These are phyloP conservation scores for Drosophila lacteicornis DNA, from an alignment of 1,140 invertebrate genomes.

Conservation along the genomic window DNA sequence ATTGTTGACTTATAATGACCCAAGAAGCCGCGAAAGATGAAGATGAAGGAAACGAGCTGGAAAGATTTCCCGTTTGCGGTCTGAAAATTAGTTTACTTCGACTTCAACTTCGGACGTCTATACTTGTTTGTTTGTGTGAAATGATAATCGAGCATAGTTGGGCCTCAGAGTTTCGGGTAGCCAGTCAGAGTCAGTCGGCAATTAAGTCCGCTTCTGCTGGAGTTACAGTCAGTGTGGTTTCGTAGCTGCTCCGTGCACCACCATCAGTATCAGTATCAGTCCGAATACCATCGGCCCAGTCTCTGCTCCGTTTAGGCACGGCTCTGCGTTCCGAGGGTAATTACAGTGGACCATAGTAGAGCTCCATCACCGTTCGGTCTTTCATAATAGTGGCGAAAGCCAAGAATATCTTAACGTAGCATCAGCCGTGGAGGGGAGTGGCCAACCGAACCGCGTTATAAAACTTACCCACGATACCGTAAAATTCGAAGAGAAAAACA, in stretches of 20 bases:
- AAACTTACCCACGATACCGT: slow-evolving; percentile 63
- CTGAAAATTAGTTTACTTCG: slow-evolving; percentile 38
- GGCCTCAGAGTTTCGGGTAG: slow-evolving; percentile 35
- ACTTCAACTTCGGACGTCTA: slow-evolving; percentile 1
- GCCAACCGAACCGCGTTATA: slow-evolving; percentile 29
- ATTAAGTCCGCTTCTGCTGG: slow-evolving; percentile 31
- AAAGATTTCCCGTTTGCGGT: slow-evolving; percentile 36
- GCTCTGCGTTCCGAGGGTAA: slow-evolving; percentile 17
- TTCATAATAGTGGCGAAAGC: slow-evolving; percentile 51
- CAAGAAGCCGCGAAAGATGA: slow-evolving; percentile 6
- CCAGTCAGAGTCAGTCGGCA: slow-evolving; percentile 20
- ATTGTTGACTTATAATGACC: slow-evolving; percentile 38
- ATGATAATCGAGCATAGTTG: slow-evolving; percentile 48
- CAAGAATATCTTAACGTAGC: slow-evolving; percentile 40
- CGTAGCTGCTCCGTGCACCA: slow-evolving; percentile 33
- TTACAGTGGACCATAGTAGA: slow-evolving; percentile 33
- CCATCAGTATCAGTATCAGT: slow-evolving; percentile 1
- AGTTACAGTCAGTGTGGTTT: slow-evolving; percentile 38
- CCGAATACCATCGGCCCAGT: slow-evolving; percentile 1
- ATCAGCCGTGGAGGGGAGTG: slow-evolving; percentile 24
- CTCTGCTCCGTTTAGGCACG: slow-evolving; percentile 13
- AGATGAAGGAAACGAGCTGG: slow-evolving; percentile 17
- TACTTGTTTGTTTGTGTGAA: slow-evolving; percentile 32
- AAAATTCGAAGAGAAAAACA: slow-evolving; percentile 39
- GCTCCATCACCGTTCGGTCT: slow-evolving; percentile 7